phyloP scores from a whole-genome alignment of 2,113 vertebrate genomes.

The Spilogale gracilis region DNA sequence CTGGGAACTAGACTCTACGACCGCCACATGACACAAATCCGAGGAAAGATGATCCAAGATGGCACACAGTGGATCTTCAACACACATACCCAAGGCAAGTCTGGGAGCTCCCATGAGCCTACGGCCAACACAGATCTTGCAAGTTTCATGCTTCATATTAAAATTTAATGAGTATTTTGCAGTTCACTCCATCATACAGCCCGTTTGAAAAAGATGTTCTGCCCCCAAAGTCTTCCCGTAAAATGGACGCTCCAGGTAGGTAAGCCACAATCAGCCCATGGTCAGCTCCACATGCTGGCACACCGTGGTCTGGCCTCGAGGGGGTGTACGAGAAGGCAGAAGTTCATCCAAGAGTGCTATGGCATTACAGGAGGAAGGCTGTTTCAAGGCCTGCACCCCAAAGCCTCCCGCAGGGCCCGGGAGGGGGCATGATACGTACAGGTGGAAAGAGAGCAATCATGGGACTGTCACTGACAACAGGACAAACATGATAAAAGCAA shows the following conservation, averaged over 20 bases:
- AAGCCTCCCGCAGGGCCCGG: fast-evolving
- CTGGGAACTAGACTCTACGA: not conserved
- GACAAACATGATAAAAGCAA: not conserved
- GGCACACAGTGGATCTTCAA: not conserved
- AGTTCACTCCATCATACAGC: not conserved
- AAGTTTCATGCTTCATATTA: not conserved
- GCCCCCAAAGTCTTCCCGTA: not conserved
- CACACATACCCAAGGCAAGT: not conserved
- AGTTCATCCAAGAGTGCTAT: not conserved
- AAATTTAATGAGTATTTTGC: not conserved
- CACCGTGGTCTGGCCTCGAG: fast-evolving
- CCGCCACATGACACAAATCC: not conserved
- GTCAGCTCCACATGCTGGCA: not conserved
- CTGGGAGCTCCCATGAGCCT: not conserved
- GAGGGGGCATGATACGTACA: not conserved
- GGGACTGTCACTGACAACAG: not conserved
- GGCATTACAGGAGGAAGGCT: not conserved
- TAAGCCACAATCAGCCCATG: not conserved
- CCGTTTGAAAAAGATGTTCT: not conserved
- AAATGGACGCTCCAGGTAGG: not conserved
- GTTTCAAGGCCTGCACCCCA: not conserved
- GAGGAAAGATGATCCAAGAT: not conserved
- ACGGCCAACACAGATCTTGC: not conserved
- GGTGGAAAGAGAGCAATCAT: not conserved
- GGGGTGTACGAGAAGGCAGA: fast-evolving